Conservation (phyloP, 2,797 vertebrate genomes). For the Microcaecilia unicolor region DNA sequence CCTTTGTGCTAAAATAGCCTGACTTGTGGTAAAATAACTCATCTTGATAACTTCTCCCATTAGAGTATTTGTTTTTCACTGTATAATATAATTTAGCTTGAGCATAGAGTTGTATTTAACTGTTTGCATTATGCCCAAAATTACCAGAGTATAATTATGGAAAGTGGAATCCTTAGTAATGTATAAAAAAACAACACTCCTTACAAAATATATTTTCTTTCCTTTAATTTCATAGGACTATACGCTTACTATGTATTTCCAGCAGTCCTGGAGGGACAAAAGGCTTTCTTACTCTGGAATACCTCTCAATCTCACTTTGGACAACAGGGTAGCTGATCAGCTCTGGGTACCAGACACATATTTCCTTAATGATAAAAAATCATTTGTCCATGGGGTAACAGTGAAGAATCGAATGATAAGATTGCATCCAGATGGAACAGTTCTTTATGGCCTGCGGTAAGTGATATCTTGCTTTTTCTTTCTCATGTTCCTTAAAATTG, state of each 20-base stretch:
- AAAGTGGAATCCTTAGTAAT: too few species aligned
- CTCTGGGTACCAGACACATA: conserved; percentile 93
- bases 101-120: too few species aligned
- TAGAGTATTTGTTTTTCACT: too few species aligned
- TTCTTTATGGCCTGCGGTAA: conserved; percentile 86
- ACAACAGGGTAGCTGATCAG: conserved; percentile 87
- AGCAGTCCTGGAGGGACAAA: conserved; percentile 89
- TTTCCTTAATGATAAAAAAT: conserved; percentile 93
- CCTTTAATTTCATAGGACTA: conserved; percentile 66
- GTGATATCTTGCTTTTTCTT: conserved; percentile 5
- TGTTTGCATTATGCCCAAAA: not conserved
- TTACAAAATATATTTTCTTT: too few species aligned
- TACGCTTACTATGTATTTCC: conserved; percentile 88
- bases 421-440: conserved; percentile 86
- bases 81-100: too few species aligned
- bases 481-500: not conserved
- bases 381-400: conserved; percentile 88
- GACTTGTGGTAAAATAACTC: too few species aligned
- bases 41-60: too few species aligned
- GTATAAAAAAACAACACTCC: too few species aligned
- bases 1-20: too few species aligned
- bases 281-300: conserved; percentile 84
- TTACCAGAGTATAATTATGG: conserved; percentile 4
- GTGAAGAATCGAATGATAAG: conserved; percentile 93
- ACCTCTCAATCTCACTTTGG: conserved; percentile 80